Conservation (phyloP, 2,113 vertebrate species). For the Lophotis ruficrista region DNA sequence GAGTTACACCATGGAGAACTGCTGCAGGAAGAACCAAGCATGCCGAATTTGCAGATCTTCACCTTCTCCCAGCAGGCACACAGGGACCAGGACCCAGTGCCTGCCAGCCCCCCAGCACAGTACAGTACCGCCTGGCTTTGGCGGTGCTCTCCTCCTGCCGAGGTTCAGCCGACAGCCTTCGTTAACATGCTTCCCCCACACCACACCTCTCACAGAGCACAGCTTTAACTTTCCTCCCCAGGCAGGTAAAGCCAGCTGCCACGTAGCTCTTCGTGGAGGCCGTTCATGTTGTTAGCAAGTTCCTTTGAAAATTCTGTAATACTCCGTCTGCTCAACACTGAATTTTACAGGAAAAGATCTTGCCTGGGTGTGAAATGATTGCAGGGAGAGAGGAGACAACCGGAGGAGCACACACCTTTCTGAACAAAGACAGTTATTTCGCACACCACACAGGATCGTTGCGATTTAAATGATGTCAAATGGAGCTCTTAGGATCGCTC, state of each 20-base stretch:
- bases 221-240: neutral
- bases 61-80: neutral
- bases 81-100: fast-evolving
- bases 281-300: neutral
- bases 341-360: conserved; percentile 4
- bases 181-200: neutral
- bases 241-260: neutral
- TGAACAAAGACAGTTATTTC: neutral
- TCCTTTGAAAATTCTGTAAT: neutral
- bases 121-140: neutral
- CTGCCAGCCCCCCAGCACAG: neutral
- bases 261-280: neutral
- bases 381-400: neutral
- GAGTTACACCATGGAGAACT: neutral
- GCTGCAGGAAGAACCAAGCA: neutral
- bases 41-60: neutral
- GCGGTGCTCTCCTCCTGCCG: neutral
- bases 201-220: neutral
- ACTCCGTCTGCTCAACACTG: neutral
- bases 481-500: conserved; percentile 7
- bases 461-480: conserved; percentile 44
- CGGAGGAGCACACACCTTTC: conserved; percentile 13
- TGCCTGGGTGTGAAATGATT: conserved; percentile 1
- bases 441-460: neutral
- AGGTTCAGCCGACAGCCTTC: neutral